Conservation (phyloP, 2,888 invertebrate species). For the Geotrupes spiniger region DNA sequence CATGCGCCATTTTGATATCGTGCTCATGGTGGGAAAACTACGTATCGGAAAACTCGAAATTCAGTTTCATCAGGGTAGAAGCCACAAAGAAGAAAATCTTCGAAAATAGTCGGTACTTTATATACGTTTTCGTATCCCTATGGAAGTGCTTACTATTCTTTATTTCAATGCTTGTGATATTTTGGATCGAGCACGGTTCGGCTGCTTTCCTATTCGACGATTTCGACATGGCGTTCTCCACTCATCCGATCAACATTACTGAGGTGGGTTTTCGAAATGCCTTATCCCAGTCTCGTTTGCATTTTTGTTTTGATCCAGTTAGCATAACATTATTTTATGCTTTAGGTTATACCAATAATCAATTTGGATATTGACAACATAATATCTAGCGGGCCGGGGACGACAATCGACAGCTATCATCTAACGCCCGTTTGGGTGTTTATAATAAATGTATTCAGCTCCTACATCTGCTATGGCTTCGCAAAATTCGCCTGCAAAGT, state of each 20-base stretch:
- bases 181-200: constrained; percentile 51
- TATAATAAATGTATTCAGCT: constrained; percentile 62
- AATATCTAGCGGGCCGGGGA: neutral
- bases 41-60: constrained; percentile 49
- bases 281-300: no score
- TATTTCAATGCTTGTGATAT: constrained; percentile 54
- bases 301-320: no score
- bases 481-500: constrained; percentile 86
- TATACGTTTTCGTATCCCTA: constrained; percentile 68
- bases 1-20: constrained; percentile 67
- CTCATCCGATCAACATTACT: constrained; percentile 52
- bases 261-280: constrained; percentile 35
- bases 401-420: constrained; percentile 11
- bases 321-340: no score
- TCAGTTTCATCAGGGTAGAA: constrained; percentile 44
- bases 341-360: constrained; percentile 53
- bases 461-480: constrained; percentile 65
- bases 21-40: constrained; percentile 86
- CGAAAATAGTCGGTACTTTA: constrained; percentile 60
- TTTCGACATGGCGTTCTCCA: constrained; percentile 52
- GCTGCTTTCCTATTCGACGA: constrained; percentile 53
- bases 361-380: no score
- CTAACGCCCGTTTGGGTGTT: constrained; percentile 59
- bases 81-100: constrained; percentile 43
- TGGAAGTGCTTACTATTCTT: constrained; percentile 78